These are phyloP conservation scores for Microtus oregoni DNA, from an alignment of 2,113 vertebrate genomes.

Conservation along the genomic window DNA sequence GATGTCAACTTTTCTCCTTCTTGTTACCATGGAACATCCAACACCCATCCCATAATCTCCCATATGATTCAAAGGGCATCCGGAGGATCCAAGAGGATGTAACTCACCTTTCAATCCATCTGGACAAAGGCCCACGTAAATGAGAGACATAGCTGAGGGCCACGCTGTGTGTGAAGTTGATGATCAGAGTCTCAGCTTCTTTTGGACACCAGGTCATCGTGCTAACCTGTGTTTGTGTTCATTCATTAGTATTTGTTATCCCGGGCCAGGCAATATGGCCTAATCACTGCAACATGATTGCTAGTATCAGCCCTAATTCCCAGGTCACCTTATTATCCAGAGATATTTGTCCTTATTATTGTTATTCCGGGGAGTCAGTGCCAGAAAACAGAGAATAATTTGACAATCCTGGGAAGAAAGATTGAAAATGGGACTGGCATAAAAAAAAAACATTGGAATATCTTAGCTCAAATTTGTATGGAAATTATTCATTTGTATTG, in stretches of 20 bases:
- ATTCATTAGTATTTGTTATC: slow-evolving; percentile 73
- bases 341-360: slow-evolving; percentile 76
- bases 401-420: slow-evolving; percentile 63
- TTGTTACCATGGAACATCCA: background rate
- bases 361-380: slow-evolving; percentile 58
- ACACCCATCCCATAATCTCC: background rate
- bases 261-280: slow-evolving; percentile 5
- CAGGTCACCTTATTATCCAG: slow-evolving; percentile 78
- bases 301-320: slow-evolving; percentile 69
- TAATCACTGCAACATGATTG: slow-evolving; percentile 70
- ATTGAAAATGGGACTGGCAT: slow-evolving; percentile 58
- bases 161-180: slow-evolving; percentile 58
- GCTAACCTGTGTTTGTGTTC: slow-evolving; percentile 61
- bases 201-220: background rate
- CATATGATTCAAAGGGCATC: background rate
- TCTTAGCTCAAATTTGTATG: slow-evolving; percentile 47
- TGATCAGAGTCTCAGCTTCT: slow-evolving; percentile 52
- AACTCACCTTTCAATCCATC: slow-evolving; percentile 33
- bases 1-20: background rate
- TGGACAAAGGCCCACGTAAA: background rate
- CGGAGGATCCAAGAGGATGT: background rate
- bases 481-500: slow-evolving; percentile 48
- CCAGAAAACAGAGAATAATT: slow-evolving; percentile 74
- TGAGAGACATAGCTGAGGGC: slow-evolving; percentile 35
- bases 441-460: slow-evolving; percentile 59